Evolutionary conservation across 2,797 vertebrate genomes (phyloP), one percentile per base, ranked within the genome.

Genomic region (Cynodonichthys magdalenae): DNA sequence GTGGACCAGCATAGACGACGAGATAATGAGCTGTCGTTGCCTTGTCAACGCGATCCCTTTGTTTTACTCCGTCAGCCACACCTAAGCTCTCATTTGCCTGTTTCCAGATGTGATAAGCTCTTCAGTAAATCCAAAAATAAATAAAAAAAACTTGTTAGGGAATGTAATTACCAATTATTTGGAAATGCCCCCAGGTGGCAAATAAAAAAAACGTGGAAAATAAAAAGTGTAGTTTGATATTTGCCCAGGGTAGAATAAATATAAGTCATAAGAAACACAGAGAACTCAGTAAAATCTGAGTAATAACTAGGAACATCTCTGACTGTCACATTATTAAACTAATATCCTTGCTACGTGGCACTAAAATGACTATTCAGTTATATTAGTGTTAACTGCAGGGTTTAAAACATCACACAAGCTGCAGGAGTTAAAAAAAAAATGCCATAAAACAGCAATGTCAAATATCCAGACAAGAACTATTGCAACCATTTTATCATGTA

Each of bases 1-100:
- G 85, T 92, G 90, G 77, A 73, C 74, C 69, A 52, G 89, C 90
- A 92, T 91, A 92, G 79, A 85, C 77, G 60, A 69, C 19, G 15
- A 82, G 79, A 87, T 91, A 93, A 92, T 90, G 86, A 91, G 86
- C 84, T 87, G 81, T 71, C 18, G 85, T 91, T 90, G 89, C 86
- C 90, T 81, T 88, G 90, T 90, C 91, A 90, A 92, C 86, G 67
- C 66, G 15, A 55, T 58, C 63, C 69, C 50, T 1, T 39, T 1
- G 24, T 1, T 42, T 15, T 14, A 28, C 19, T 19, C 7, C 3
- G 24, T 61, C 59, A 74, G 77, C 52, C 67, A 52, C 66, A 65
- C 73, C 62, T 72, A 79, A 87, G 72, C 76, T 78, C 57, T 54
- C 42, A 0, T 61, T 84, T 62, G 45, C 55, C 63, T 5, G 15